Base-by-base conservation (phyloP, 2,888 invertebrate genomes). In the Incurvaria masculella region DNA sequence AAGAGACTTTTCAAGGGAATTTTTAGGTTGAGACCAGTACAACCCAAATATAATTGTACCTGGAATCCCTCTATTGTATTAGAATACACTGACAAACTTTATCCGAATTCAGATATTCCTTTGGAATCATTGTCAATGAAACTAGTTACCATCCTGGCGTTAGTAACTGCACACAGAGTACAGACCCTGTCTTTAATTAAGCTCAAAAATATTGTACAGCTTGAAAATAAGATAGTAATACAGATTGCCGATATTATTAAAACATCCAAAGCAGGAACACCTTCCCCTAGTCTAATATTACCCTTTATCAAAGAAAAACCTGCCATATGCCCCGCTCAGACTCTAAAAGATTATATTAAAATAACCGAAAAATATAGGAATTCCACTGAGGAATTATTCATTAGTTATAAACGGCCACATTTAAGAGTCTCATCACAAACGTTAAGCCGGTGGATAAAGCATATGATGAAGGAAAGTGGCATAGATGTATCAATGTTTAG, bases 11-110 rank as follows among this genome's bases (percentile, higher is more conserved):
- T 23, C 10, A 23, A 10, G 23, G 23, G 23, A 6, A 6, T 23
- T 5, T 23, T 6, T 23, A 23, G 23, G 10, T 10, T 23, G 23
- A 10, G 6, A 5, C 23, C 23, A 23, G 6, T 46, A 18, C 21
- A 49, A 51, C 53, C 56, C 4, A 56, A 49, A 46, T 58, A 62
- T 49, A 51, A 60, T 26, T 21, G 19, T 8, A 59, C 50, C 1
- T 63, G 63, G 61, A 55, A 65, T 42, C 58, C 60, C 6, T 8
- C 39, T 8, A 41, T 51, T n/a, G 55, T 52, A 18, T 41, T 51
- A 19, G 50, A 50, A 10, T 52, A 51, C 48, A 45, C 55, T 40
- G 45, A 41, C 10, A 47, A 47, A 10, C 38, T 16, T 2, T 46
- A 20, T 20, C 47, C 45, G 6, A n/a, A 49, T 40, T 33, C 19